Percentiles rank a stretch among this genome's conserved stretches.
These are phyloP conservation scores for Parazoanthus darwini DNA, from an alignment of 92 coral and sea anemone species.

Conservation along the genomic window DNA sequence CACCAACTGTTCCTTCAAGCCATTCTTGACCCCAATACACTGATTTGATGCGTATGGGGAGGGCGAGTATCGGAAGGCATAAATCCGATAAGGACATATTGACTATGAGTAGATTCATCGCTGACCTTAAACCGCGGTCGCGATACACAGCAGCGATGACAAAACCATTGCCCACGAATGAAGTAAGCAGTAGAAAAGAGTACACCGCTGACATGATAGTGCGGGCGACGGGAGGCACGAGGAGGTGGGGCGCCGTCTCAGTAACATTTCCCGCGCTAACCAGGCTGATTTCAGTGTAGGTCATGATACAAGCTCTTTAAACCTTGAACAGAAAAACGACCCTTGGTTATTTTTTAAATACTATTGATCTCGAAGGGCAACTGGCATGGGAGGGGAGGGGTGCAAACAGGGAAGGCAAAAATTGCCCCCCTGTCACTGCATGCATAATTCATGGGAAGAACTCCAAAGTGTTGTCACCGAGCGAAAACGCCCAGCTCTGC, in stretches of 20 bases:
- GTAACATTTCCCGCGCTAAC: conserved; percentile 4
- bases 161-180: conserved; percentile 25
- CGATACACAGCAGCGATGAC: conserved; percentile 34
- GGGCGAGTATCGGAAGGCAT: conserved; percentile 1
- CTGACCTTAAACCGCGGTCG: conserved; percentile 11
- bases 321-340: neutral
- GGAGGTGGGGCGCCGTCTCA: neutral
- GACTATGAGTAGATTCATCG: conserved; percentile 19
- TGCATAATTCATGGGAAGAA: too few relatives aligned
- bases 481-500: too few relatives aligned
- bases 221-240: conserved; percentile 4
- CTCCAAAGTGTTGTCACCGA: too few relatives aligned
- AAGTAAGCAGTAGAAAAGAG: conserved; percentile 10
- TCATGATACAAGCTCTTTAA: neutral
- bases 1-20: conserved; percentile 11
- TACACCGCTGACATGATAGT: conserved; percentile 14
- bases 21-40: conserved; percentile 21
- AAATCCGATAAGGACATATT: conserved; percentile 32
- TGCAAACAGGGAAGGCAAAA: too few relatives aligned
- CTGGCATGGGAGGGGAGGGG: too few relatives aligned
- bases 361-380: too few relatives aligned
- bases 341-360: too few relatives aligned
- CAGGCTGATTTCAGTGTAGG: conserved; percentile 9
- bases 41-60: neutral
- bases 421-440: too few relatives aligned